A percentile compares a stretch with the other conserved stretches of the same genome.
Conservation (phyloP, 2,888 invertebrate genomes). For the Nemapogon koenigi region DNA sequence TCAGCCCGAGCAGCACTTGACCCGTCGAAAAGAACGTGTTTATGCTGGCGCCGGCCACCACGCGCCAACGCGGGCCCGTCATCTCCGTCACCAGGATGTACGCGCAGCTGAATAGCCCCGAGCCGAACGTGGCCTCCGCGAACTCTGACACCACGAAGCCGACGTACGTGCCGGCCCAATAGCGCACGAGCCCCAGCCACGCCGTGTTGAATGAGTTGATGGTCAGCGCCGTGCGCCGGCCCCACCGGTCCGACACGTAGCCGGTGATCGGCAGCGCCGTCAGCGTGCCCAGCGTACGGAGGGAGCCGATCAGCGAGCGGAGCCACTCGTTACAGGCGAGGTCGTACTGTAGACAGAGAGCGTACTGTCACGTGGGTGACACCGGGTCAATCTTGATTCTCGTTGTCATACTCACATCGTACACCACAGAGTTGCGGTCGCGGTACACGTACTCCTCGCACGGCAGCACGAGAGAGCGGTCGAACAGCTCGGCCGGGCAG, state of each 20-base stretch:
- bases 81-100: constrained; percentile 78
- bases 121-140: constrained; percentile 69
- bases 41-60: constrained; percentile 71
- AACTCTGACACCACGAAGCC: constrained; percentile 73
- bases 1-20: constrained; percentile 68
- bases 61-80: constrained; percentile 73
- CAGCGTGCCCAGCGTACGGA: constrained; percentile 72
- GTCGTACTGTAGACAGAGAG: constrained; percentile 50
- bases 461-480: constrained; percentile 19
- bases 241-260: constrained; percentile 74
- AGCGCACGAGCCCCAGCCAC: constrained; percentile 67
- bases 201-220: constrained; percentile 64
- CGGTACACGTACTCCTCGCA: constrained; percentile 36
- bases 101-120: constrained; percentile 72
- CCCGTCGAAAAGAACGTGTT: constrained; percentile 74
- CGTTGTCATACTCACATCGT: constrained; percentile 32
- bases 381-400: not conserved
- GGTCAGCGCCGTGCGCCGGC: constrained; percentile 64
- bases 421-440: constrained; percentile 36
- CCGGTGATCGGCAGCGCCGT: constrained; percentile 73
- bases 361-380: not conserved
- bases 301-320: constrained; percentile 72
- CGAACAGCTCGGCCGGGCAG: constrained; percentile 34
- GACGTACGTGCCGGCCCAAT: constrained; percentile 64
- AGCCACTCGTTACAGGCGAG: constrained; percentile 73